These are phyloP conservation scores for Podarcis raffonei DNA, from an alignment of 2,113 vertebrate genomes.

Conservation along the genomic window DNA sequence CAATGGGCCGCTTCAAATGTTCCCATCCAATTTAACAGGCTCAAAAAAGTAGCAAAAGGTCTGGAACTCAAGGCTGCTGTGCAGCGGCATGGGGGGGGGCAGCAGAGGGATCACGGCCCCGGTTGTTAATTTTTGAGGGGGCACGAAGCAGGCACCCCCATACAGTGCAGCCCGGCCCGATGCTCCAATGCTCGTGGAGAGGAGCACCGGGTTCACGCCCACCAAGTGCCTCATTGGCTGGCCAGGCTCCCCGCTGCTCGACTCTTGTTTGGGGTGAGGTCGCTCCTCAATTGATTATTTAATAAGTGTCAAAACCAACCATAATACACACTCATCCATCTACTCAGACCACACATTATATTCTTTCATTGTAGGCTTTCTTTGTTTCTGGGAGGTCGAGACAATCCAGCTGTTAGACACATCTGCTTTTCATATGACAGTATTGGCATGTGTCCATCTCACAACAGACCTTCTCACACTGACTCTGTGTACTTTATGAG, in stretches of 20 bases:
- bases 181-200: no score
- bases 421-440: slow-evolving; percentile 1
- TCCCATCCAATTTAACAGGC: neutral
- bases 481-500: neutral
- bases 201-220: no score
- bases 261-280: no score
- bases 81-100: no score
- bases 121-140: no score
- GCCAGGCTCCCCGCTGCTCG: no score
- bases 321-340: neutral
- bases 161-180: no score
- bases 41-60: neutral
- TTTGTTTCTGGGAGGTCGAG: neutral
- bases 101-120: no score
- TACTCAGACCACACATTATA: neutral
- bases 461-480: neutral
- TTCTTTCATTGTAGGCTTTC: neutral
- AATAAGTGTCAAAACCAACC: neutral
- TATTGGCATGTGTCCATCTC: neutral
- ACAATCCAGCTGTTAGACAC: neutral
- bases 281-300: neutral
- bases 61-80: no score
- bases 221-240: no score
- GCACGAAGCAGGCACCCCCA: no score
- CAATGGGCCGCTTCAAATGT: neutral